Evolutionary conservation across 1,140 invertebrate species (phyloP).

Genomic region (Drosophila jambulina): DNA sequence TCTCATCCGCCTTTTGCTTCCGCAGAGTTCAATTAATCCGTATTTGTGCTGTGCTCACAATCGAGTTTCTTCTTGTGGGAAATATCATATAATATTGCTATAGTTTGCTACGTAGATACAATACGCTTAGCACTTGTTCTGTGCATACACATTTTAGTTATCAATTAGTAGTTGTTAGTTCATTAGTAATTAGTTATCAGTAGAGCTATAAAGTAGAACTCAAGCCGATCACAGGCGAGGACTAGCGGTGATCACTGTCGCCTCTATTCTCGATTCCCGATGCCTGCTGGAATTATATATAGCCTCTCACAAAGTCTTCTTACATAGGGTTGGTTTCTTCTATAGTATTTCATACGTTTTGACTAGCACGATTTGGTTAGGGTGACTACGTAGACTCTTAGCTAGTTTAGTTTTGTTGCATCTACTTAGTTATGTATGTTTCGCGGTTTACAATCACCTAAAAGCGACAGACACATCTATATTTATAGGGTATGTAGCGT

Average conservation of each 20-base stretch:
- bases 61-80: constrained; percentile 26
- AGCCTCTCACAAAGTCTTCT: constrained; percentile 53
- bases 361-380: constrained; percentile 71
- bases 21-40: constrained; percentile 20
- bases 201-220: constrained; percentile 40
- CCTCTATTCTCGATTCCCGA: constrained; percentile 29
- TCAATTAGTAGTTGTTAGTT: constrained; percentile 5
- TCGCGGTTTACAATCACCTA: constrained; percentile 47
- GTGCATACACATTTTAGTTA: constrained; percentile 38
- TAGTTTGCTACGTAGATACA: constrained; percentile 51
- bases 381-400: constrained; percentile 40
- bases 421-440: constrained; percentile 42
- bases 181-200: not conserved
- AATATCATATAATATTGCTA: constrained; percentile 79
- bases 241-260: constrained; percentile 61
- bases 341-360: constrained; percentile 62
- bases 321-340: constrained; percentile 16
- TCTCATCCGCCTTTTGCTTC: constrained; percentile 2
- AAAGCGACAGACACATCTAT: constrained; percentile 38
- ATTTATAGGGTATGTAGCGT: constrained; percentile 1
- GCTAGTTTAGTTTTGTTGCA: constrained; percentile 27
- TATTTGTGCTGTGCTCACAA: constrained; percentile 62
- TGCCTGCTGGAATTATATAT: constrained; percentile 23
- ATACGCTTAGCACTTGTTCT: constrained; percentile 24
- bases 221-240: constrained; percentile 63